These are phyloP conservation scores for Trachymyrmex cornetzi DNA, from an alignment of 1,140 invertebrate species.

Conservation along the genomic window DNA sequence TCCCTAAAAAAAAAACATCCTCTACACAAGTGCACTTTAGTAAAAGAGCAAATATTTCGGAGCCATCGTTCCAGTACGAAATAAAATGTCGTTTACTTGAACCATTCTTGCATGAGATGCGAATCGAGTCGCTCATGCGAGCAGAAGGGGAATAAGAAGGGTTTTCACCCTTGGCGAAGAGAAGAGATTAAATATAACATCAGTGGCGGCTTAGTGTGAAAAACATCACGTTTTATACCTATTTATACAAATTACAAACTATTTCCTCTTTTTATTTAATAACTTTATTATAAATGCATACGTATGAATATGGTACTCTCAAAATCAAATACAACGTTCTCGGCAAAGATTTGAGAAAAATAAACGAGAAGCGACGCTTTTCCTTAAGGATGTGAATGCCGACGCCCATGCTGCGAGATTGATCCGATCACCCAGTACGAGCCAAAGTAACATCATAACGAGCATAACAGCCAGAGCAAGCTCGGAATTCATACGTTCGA, in stretches of 20 bases:
- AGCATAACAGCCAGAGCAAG: constrained; percentile 27
- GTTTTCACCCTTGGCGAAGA: neutral
- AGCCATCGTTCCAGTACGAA: neutral
- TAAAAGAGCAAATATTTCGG: constrained; percentile 30
- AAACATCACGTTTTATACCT: neutral
- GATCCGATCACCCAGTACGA: constrained; percentile 18
- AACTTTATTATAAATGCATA: neutral
- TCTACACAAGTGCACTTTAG: neutral
- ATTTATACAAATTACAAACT: neutral
- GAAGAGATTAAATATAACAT: constrained; percentile 22
- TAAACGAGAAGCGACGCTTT: neutral
- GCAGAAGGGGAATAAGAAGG: constrained; percentile 5
- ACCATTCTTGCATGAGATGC: constrained; percentile 37
- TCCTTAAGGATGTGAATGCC: constrained; percentile 13
- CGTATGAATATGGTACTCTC: neutral
- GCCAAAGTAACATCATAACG: constrained; percentile 27
- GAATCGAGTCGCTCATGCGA: constrained; percentile 1
- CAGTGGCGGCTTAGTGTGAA: neutral
- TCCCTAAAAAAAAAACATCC: neutral
- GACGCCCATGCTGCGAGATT: constrained; percentile 4
- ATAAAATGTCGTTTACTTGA: constrained; percentile 28
- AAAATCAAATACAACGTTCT: neutral
- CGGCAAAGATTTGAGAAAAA: neutral
- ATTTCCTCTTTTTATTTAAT: neutral
- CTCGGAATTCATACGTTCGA: neutral